phyloP scores from a whole-genome alignment of 2,113 vertebrate species.

The Lethenteron reissneri region DNA sequence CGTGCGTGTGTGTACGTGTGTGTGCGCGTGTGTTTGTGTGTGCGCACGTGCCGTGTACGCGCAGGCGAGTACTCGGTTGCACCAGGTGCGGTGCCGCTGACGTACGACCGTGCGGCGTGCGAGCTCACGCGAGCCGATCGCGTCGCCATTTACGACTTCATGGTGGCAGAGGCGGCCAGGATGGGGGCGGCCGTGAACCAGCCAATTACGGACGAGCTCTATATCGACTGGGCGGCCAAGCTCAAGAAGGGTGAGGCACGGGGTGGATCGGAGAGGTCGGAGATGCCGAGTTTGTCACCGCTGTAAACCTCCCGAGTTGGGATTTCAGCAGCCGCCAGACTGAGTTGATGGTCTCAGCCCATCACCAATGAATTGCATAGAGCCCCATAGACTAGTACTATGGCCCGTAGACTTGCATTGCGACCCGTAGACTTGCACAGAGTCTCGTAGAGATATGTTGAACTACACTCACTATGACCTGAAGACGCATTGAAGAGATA shows the following conservation, averaged over 20 bases:
- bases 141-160: conserved; percentile 60
- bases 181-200: no score
- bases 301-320: no score
- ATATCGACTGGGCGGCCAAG: conserved; percentile 79
- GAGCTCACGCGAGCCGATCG: conserved; percentile 76
- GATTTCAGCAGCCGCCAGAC: background rate
- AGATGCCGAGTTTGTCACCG: background rate
- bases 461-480: no score
- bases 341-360: background rate
- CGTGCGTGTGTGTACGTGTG: background rate
- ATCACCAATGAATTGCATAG: background rate
- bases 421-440: no score
- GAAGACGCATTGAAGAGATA: no score
- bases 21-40: background rate
- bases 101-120: conserved; percentile 58
- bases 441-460: no score
- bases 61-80: conserved; percentile 46
- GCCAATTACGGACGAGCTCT: conserved; percentile 33
- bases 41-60: background rate
- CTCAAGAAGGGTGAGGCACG: conserved; percentile 49
- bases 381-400: background rate
- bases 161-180: conserved; percentile 21
- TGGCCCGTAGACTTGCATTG: no score
- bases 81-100: conserved; percentile 57
- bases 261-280: background rate